These are phyloP conservation scores for Coelopa frigida DNA, from an alignment of 1,140 invertebrate genomes.

Conservation along the genomic window DNA sequence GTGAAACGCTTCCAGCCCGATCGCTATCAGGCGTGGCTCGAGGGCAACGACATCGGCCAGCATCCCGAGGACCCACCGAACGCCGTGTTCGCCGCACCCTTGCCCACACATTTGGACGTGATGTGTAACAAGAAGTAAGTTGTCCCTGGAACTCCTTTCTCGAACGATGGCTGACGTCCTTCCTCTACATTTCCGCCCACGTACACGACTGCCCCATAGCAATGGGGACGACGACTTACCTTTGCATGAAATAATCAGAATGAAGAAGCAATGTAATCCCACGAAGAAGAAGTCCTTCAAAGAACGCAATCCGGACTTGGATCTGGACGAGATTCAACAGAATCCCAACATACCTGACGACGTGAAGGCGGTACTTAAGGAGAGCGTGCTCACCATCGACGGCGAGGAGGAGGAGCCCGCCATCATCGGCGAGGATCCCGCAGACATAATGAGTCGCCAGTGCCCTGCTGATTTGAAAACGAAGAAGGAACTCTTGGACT, in stretches of 20 bases:
- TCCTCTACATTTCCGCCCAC: conserved; percentile 7
- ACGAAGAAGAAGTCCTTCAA: conserved; percentile 42
- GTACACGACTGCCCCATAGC: conserved; percentile 11
- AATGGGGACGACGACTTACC: conserved; percentile 15
- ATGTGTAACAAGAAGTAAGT: conserved; percentile 43
- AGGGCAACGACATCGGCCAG: conserved; percentile 78
- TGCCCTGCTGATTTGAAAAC: conserved; percentile 38
- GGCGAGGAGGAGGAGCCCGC: conserved; percentile 18
- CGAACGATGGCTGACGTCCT: background rate
- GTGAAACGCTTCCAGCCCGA: conserved; percentile 92
- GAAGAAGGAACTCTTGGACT: conserved; percentile 38
- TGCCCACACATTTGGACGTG: conserved; percentile 36
- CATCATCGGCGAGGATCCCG: conserved; percentile 20
- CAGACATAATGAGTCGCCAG: conserved; percentile 16
- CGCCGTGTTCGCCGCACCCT: conserved; percentile 20
- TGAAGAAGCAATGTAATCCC: conserved; percentile 44
- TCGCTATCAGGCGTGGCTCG: conserved; percentile 55
- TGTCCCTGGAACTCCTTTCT: background rate
- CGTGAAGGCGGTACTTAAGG: conserved; percentile 41
- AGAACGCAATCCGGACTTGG: conserved; percentile 43
- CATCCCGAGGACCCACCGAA: conserved; percentile 82
- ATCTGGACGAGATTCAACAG: conserved; percentile 42
- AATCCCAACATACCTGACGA: conserved; percentile 45
- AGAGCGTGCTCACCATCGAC: conserved; percentile 32
- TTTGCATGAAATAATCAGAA: conserved; percentile 21